These are phyloP conservation scores for Tetraodon nigroviridis DNA, from an alignment of 2,113 vertebrate species.

Conservation along the genomic window DNA sequence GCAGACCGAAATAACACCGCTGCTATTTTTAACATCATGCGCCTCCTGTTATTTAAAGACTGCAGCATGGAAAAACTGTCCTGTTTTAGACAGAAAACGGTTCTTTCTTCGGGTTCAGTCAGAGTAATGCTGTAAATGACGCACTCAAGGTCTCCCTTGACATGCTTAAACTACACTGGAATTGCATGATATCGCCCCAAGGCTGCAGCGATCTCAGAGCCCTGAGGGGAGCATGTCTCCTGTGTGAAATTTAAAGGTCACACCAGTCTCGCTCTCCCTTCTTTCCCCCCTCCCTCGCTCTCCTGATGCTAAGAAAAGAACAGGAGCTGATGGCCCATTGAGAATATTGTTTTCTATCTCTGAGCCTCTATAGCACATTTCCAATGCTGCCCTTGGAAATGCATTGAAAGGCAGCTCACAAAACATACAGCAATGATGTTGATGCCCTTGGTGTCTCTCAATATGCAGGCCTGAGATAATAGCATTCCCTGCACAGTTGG, in stretches of 20 bases:
- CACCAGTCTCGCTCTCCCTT: slow-evolving; percentile 34
- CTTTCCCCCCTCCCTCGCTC: background rate
- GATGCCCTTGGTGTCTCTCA: slow-evolving; percentile 62
- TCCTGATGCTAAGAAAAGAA: slow-evolving; percentile 42
- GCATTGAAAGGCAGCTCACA: slow-evolving; percentile 56
- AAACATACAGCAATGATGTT: slow-evolving; percentile 64
- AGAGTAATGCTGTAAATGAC: slow-evolving; percentile 26
- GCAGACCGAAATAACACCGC: too few species aligned
- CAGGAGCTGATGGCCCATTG: slow-evolving; percentile 59
- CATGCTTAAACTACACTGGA: slow-evolving; percentile 47
- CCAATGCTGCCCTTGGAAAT: slow-evolving; percentile 59
- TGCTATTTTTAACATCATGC: too few species aligned
- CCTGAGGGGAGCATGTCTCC: slow-evolving; percentile 49
- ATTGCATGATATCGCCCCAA: slow-evolving; percentile 42
- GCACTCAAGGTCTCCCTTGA: slow-evolving; percentile 36
- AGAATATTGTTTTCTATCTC: slow-evolving; percentile 66
- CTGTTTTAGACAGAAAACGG: slow-evolving; percentile 26
- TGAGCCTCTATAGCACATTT: slow-evolving; percentile 52
- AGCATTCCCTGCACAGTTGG: slow-evolving; percentile 56
- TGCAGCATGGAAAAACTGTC: background rate
- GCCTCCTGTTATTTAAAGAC: background rate
- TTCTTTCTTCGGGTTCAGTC: slow-evolving; percentile 23
- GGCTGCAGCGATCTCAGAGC: slow-evolving; percentile 34
- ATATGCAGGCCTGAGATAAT: slow-evolving; percentile 62
- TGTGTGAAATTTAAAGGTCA: slow-evolving; percentile 70